Conservation (phyloP, 2,113 vertebrate species). For the Etheostoma cragini region DNA sequence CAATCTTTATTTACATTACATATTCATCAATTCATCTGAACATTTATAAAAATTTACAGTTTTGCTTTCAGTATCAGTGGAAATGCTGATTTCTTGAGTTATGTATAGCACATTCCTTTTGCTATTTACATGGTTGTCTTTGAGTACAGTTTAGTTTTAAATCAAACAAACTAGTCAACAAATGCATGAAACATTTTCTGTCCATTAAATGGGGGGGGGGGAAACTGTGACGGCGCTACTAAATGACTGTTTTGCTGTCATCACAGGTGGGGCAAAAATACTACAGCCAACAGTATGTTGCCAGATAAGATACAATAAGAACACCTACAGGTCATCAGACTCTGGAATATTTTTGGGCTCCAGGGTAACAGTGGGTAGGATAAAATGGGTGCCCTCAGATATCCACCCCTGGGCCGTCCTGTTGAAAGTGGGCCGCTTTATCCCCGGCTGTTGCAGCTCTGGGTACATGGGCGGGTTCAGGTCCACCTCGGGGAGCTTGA, state of each 20-base stretch:
- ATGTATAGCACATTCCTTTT: constrained; percentile 17
- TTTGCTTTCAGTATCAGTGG: constrained; percentile 25
- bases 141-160: constrained; percentile 8
- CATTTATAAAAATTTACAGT: constrained; percentile 56
- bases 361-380: constrained; percentile 85
- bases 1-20: constrained; percentile 72
- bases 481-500: constrained; percentile 94
- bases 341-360: constrained; percentile 88
- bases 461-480: constrained; percentile 88
- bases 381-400: constrained; percentile 89
- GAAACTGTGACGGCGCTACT: constrained; percentile 12
- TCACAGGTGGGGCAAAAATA: not conserved
- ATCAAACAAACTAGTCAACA: constrained; percentile 40
- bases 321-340: constrained; percentile 92
- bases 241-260: constrained; percentile 1
- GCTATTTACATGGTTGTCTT: constrained; percentile 58
- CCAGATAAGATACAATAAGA: not conserved
- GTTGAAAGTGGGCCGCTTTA: constrained; percentile 93
- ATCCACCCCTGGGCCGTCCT: constrained; percentile 96
- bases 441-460: constrained; percentile 88
- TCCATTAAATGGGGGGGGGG: constrained; percentile 2
- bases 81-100: not conserved
- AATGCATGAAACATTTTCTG: constrained; percentile 30
- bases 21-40: constrained; percentile 41
- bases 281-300: constrained; percentile 7